Evolutionary conservation across 1,140 invertebrate genomes (phyloP), one percentile per base, ranked within the genome.

Genomic region (Bombus soroeensis): DNA sequence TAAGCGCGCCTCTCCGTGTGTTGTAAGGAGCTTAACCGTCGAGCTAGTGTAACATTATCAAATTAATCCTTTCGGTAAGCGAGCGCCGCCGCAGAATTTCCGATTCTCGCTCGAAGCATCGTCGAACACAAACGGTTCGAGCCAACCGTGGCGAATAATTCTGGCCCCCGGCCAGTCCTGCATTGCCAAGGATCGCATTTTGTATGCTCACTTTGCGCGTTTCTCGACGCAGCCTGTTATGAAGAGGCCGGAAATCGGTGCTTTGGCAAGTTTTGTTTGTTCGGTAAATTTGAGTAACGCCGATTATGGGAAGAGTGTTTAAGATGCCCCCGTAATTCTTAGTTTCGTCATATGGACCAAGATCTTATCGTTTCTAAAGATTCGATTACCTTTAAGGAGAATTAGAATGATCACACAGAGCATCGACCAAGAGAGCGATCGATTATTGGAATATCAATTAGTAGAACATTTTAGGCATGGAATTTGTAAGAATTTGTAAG

Each of bases 11-110:
- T 83, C 81, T 68, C 13, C 34, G n/a, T 25, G 39, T 37, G 37
- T n/a, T 64, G 74, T 59, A 79, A 84, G 66, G 34, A 79, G 76
- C 82, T 84, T 79, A 62, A 25, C 57, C 53, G 25, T 41, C 53
- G 15, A 66, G 28, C 28, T 34, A 32, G 59, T 34, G 75, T 32
- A 78, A 71, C 43, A 59, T 84, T 70, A 84, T 84, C 66, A 57
- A 79, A 79, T 84, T 79, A 84, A 83, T 83, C 72, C 72, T 77
- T 68, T 68, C n/a, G 73, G 59, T 39, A 66, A 74, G 34, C 39
- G 62, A 59, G 25, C 9, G 22, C 10, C 37, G 53, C 15, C 28
- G 32, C 47, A 47, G 47, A 57, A 70, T 70, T 83, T 53, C 37
- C 32, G 28, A 15, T 47, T 22, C 28, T 32, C 37, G 37, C 53